Evolutionary conservation across 1,140 invertebrate genomes (phyloP).

Genomic region (Matsumurasca onukii): DNA sequence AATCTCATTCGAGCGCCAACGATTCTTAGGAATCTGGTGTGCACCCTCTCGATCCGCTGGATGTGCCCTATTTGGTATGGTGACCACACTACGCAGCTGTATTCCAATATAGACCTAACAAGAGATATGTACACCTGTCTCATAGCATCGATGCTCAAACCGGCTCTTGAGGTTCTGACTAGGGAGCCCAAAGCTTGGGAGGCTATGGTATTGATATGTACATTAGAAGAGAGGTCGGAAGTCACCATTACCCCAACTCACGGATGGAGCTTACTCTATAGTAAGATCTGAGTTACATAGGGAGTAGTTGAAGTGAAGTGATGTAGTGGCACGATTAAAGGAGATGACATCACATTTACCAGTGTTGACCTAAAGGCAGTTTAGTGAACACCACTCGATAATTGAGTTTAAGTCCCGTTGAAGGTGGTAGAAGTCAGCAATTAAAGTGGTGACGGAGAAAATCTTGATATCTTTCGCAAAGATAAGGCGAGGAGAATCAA

Average conservation of each 20-base stretch:
- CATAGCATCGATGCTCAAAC: too few relatives aligned
- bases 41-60: background rate
- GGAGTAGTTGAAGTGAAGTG: too few relatives aligned
- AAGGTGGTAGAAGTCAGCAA: background rate
- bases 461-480: background rate
- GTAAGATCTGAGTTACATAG: too few relatives aligned
- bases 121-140: too few relatives aligned
- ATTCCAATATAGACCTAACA: background rate
- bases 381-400: background rate
- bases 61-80: background rate
- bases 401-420: too few relatives aligned
- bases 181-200: background rate
- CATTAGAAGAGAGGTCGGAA: background rate
- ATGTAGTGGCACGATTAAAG: too few relatives aligned
- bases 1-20: background rate
- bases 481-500: too few relatives aligned
- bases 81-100: background rate
- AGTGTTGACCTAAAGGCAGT: background rate
- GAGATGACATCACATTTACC: background rate
- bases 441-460: background rate
- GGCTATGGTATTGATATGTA: background rate
- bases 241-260: background rate
- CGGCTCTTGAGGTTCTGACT: too few relatives aligned
- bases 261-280: background rate
- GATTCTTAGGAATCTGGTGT: background rate